Percentiles rank a stretch among this genome's conserved stretches.
Evolutionary conservation across 1,140 invertebrate genomes (phyloP).

Genomic region (Melitaea cinxia): DNA sequence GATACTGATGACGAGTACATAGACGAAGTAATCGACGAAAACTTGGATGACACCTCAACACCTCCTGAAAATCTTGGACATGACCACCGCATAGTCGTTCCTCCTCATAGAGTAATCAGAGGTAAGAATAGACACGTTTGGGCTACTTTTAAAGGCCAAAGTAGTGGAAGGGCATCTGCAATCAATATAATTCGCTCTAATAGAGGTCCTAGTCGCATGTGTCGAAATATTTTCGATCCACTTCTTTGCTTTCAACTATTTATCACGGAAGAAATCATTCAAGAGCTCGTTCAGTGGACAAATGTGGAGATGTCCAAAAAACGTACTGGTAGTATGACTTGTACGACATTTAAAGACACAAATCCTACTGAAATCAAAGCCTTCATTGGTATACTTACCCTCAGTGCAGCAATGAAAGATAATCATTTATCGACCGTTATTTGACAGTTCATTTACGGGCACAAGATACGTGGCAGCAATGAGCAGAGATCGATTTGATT

Average conservation of each 20-base stretch:
- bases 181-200: conserved; percentile 38
- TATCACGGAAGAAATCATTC: conserved; percentile 26
- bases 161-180: conserved; percentile 25
- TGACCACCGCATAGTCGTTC: conserved; percentile 4
- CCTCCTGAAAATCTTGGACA: conserved; percentile 9
- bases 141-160: conserved; percentile 32
- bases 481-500: conserved; percentile 24
- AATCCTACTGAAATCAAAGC: not conserved
- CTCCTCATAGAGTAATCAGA: conserved; percentile 7
- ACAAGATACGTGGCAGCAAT: conserved; percentile 22
- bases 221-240: conserved; percentile 29
- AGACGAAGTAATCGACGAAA: conserved; percentile 13
- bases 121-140: conserved; percentile 35
- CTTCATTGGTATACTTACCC: conserved; percentile 1
- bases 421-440: conserved; percentile 13
- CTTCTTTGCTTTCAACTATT: conserved; percentile 25
- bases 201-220: conserved; percentile 37
- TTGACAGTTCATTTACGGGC: conserved; percentile 12
- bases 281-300: conserved; percentile 35
- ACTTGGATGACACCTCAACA: conserved; percentile 11
- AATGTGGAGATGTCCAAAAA: conserved; percentile 39
- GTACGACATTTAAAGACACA: not conserved
- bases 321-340: conserved; percentile 21
- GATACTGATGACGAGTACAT: conserved; percentile 10
- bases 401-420: conserved; percentile 11